Conservation (phyloP, 2,113 vertebrate genomes). For the Pelodiscus sinensis region DNA sequence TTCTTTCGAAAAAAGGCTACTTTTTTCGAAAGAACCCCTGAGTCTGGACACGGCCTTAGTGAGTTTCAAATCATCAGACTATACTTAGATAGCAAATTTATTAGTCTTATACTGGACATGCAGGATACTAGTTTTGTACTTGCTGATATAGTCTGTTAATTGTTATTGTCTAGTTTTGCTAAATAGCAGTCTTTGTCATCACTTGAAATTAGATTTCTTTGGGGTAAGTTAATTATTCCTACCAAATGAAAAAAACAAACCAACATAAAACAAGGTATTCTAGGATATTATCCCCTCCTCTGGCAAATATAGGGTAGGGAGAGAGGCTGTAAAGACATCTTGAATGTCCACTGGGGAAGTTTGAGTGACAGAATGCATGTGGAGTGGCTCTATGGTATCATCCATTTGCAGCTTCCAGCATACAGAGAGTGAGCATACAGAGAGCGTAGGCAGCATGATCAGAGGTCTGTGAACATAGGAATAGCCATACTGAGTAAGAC, state of each 20-base stretch:
- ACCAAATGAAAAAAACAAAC: not conserved
- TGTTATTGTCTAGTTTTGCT: not conserved
- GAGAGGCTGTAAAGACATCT: not conserved
- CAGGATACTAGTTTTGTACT: too few relatives aligned
- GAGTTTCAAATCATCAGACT: not conserved
- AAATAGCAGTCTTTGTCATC: not conserved
- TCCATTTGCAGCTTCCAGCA: not conserved
- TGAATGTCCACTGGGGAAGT: not conserved
- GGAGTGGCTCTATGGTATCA: rapidly evolving
- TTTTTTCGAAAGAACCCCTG: too few relatives aligned
- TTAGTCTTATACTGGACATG: not conserved
- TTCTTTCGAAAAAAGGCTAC: too few relatives aligned
- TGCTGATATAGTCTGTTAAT: not conserved
- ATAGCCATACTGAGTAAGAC: too few relatives aligned
- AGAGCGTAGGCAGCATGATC: too few relatives aligned
- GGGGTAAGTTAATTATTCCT: not conserved
- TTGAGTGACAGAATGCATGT: not conserved
- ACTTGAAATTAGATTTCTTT: not conserved
- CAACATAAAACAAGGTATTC: too few relatives aligned
- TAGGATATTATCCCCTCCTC: too few relatives aligned
- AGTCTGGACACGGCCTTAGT: too few relatives aligned
- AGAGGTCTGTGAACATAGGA: not conserved
- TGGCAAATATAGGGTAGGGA: too few relatives aligned
- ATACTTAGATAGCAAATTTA: not conserved
- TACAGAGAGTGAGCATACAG: too few relatives aligned